Percentiles rank a stretch among this genome's conserved stretches.
phyloP scores from a whole-genome alignment of 2,888 invertebrate species.

The Tetramorium bicarinatum region DNA sequence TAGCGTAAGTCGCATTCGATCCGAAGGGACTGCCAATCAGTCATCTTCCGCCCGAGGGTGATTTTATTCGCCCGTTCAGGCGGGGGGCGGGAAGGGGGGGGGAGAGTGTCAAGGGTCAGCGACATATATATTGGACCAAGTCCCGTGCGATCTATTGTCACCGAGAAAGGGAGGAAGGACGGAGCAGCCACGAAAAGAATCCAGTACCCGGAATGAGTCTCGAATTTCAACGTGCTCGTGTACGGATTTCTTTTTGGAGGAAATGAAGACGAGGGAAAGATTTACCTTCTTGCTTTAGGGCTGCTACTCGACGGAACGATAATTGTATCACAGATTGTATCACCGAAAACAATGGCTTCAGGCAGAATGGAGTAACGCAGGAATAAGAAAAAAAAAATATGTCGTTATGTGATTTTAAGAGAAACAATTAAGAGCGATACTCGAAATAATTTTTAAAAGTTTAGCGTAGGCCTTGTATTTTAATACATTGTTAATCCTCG shows the following conservation, averaged over 20 bases:
- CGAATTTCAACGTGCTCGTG: slow-evolving; percentile 62
- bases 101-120: slow-evolving; percentile 74
- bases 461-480: not conserved
- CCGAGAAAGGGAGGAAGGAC: slow-evolving; percentile 56
- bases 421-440: not conserved
- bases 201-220: slow-evolving; percentile 36
- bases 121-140: slow-evolving; percentile 76
- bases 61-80: slow-evolving; percentile 46
- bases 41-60: slow-evolving; percentile 61
- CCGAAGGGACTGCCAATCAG: slow-evolving; percentile 73
- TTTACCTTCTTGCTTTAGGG: not conserved
- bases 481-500: not conserved
- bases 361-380: not conserved
- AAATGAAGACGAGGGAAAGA: slow-evolving; percentile 21
- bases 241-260: slow-evolving; percentile 22
- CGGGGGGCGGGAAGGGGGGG: not conserved
- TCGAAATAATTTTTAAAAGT: not conserved
- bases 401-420: not conserved
- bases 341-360: not conserved
- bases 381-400: not conserved
- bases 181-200: slow-evolving; percentile 50
- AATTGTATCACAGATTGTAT: not conserved
- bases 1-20: slow-evolving; percentile 51
- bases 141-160: slow-evolving; percentile 76
- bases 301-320: not conserved